Base-by-base conservation (phyloP, 2,888 invertebrate genomes). In the Amphimallon solstitiale region DNA sequence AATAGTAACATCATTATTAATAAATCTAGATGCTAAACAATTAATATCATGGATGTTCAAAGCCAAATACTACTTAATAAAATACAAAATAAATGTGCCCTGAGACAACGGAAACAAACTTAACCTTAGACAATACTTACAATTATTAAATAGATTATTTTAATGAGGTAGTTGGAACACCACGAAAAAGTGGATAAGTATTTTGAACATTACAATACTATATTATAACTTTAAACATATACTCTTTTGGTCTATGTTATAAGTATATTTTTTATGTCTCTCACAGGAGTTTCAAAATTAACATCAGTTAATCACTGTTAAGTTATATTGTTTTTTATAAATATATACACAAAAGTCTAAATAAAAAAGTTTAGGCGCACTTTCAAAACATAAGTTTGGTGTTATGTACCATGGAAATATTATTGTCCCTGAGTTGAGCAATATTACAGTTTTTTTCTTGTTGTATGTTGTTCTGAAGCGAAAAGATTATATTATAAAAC, bases 111-210 rank as follows among this genome's bases (percentile, higher is more conserved):
- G 9, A 71, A 76, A 77, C 34, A 52, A 66, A 63, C 70, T 71
- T 72, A 73, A 73, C 70, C 72, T 74, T 75, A 35, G 74, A 77
- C 76, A 74, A 77, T 74, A 74, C 74, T 75, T 59, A 59, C 43
- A 78, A 68, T 29, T 72, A 73, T 73, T 71, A 68, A 69, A 75
- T 72, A 74, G 40, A 51, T 70, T 70, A 71, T 68, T 65, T 68
- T 77, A 76, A 76, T 79, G 79, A 79, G 79, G 79, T 79, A 79
- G 79, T 78, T 70, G 70, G 38, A 74, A 76, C 71, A 73, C 73
- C 68, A 70, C 73, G 72, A 61, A 60, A 71, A 43, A 70, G 75
- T 72, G 73, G 72, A 71, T 71, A 72, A 75, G 74, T 75, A 75
- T 76, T 76, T 54, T 77, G 74, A 76, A 76, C 76, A 73, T 72